Evolutionary conservation across 2,888 invertebrate species (phyloP).

Genomic region (Apocheima hispidaria): DNA sequence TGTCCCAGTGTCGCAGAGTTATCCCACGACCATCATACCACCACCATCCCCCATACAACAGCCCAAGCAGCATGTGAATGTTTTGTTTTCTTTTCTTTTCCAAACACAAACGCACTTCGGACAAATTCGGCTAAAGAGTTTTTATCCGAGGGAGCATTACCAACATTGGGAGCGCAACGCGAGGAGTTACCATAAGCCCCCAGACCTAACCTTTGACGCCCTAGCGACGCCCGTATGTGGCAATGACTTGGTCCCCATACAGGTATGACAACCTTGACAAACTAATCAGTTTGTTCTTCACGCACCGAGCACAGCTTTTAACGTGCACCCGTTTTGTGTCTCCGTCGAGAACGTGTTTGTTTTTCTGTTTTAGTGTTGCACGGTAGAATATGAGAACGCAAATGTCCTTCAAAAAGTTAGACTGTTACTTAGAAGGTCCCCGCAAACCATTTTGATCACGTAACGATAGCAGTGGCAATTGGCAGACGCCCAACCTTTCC

Average conservation of each 20-base stretch:
- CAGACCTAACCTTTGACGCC: slow-evolving; percentile 84
- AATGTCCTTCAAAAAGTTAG: slow-evolving; percentile 7
- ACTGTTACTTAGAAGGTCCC: background rate
- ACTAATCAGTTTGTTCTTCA: slow-evolving; percentile 70
- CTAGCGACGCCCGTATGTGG: slow-evolving; percentile 80
- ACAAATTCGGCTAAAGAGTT: slow-evolving; percentile 83
- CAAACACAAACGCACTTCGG: slow-evolving; percentile 85
- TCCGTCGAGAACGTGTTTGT: slow-evolving; percentile 60
- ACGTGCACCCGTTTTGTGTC: slow-evolving; percentile 70
- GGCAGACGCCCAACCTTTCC: too few relatives aligned
- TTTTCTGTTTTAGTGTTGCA: slow-evolving; percentile 63
- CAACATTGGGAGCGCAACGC: slow-evolving; percentile 90
- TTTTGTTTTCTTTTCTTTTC: slow-evolving; percentile 86
- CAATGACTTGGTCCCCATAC: slow-evolving; percentile 84
- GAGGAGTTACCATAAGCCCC: slow-evolving; percentile 86
- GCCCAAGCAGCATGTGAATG: slow-evolving; percentile 86
- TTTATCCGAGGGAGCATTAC: slow-evolving; percentile 87
- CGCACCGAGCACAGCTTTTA: slow-evolving; percentile 80
- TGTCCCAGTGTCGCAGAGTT: slow-evolving; percentile 63
- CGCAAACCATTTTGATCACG: background rate
- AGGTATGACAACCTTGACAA: slow-evolving; percentile 81
- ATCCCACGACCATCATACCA: slow-evolving; percentile 63
- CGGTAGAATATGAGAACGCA: slow-evolving; percentile 56
- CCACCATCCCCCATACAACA: slow-evolving; percentile 80
- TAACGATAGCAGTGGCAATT: too few relatives aligned